Percentiles rank a stretch among this genome's conserved stretches.
phyloP scores from a whole-genome alignment of 2,888 invertebrate species.

The Hyalella azteca region DNA sequence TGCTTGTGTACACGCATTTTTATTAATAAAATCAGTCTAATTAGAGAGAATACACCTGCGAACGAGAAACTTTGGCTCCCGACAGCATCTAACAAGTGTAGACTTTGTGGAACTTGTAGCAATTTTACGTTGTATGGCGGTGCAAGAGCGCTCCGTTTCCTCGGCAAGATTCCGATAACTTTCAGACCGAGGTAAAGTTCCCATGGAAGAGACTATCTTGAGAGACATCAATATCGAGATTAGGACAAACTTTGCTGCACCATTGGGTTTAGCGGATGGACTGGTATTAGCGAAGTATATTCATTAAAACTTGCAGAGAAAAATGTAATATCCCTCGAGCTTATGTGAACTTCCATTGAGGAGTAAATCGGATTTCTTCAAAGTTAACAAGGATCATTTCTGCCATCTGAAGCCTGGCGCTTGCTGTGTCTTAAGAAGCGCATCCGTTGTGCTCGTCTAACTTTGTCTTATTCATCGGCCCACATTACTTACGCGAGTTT shows the following conservation, averaged over 20 bases:
- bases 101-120: not conserved
- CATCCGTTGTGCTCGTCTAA: too few relatives aligned
- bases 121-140: too few relatives aligned
- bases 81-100: constrained; percentile 3
- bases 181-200: not conserved
- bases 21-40: too few relatives aligned
- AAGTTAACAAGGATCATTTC: constrained; percentile 23
- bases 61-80: too few relatives aligned
- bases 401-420: not conserved
- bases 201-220: not conserved
- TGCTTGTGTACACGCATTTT: too few relatives aligned
- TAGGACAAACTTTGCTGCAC: constrained; percentile 22
- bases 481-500: too few relatives aligned
- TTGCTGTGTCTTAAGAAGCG: not conserved
- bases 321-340: constrained; percentile 31
- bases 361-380: constrained; percentile 23
- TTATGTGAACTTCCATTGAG: constrained; percentile 30
- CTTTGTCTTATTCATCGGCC: too few relatives aligned
- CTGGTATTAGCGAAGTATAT: constrained; percentile 30
- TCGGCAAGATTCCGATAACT: not conserved
- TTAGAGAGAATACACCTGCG: too few relatives aligned
- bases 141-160: not conserved
- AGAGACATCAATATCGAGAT: constrained; percentile 36
- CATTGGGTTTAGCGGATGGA: constrained; percentile 23
- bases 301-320: constrained; percentile 31